These are phyloP conservation scores for Hephaestus fuliginosus DNA, from an alignment of 2,797 vertebrate genomes.

Conservation along the genomic window DNA sequence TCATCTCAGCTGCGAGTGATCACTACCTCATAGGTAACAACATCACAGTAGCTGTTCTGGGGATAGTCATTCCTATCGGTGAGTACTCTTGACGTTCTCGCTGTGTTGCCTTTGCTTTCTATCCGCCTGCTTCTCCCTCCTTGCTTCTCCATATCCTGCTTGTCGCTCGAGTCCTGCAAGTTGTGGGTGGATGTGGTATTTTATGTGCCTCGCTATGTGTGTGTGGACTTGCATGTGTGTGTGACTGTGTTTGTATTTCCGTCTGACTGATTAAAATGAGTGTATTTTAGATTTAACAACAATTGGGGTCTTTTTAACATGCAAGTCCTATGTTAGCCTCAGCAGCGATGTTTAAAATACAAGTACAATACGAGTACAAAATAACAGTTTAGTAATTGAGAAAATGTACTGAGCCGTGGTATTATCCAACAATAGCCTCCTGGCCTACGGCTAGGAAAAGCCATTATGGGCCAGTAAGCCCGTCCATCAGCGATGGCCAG, in stretches of 20 bases:
- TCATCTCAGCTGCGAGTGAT: conserved; percentile 89
- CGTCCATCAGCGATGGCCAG: conserved; percentile 35
- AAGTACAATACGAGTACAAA: background rate
- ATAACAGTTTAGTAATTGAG: conserved; percentile 23
- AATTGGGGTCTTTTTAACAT: conserved; percentile 11
- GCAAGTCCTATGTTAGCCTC: background rate
- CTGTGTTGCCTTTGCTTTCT: conserved; percentile 56
- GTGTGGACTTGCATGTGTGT: conserved; percentile 14
- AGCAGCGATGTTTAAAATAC: background rate
- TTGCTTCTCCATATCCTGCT: conserved; percentile 59
- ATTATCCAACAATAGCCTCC: conserved; percentile 34
- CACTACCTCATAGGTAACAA: conserved; percentile 92
- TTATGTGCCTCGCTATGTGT: background rate
- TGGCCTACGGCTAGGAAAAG: conserved; percentile 47
- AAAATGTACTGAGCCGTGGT: conserved; percentile 25
- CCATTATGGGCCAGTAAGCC: conserved; percentile 41
- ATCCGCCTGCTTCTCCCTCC: conserved; percentile 73
- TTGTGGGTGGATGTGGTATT: conserved; percentile 30
- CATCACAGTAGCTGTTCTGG: conserved; percentile 94
- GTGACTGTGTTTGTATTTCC: conserved; percentile 10
- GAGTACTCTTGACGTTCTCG: conserved; percentile 78
- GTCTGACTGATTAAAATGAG: conserved; percentile 17
- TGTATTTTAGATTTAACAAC: background rate
- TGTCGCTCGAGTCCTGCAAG: conserved; percentile 49
- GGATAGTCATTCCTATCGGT: conserved; percentile 96